phyloP scores from a whole-genome alignment of 2,113 vertebrate genomes.

The Tautogolabrus adspersus region DNA sequence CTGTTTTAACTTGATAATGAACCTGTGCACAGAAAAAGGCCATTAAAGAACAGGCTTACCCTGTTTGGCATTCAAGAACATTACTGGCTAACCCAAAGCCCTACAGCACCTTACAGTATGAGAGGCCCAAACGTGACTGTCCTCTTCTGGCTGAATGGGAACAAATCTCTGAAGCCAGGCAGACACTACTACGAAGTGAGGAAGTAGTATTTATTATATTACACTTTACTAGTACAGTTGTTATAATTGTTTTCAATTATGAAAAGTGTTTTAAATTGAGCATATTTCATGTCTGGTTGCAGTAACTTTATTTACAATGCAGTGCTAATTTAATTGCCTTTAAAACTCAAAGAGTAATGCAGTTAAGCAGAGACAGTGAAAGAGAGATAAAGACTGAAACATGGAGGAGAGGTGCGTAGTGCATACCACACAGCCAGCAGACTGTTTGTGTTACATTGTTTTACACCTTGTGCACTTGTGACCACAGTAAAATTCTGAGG shows the following conservation, averaged over 20 bases:
- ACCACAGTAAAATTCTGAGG: slow-evolving; percentile 67
- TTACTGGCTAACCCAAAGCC: no score
- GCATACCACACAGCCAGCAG: slow-evolving; percentile 6
- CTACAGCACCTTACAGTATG: no score
- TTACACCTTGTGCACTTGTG: slow-evolving; percentile 37
- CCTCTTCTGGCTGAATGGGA: no score
- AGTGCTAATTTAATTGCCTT: neutral
- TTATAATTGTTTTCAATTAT: neutral
- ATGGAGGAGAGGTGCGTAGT: neutral
- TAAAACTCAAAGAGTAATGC: no score
- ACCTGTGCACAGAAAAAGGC: no score
- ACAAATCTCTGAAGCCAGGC: no score
- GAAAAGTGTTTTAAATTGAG: no score
- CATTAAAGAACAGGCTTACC: no score
- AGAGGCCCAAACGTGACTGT: no score
- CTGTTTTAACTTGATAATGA: no score
- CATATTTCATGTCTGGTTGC: neutral
- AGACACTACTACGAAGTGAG: no score
- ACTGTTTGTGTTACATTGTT: slow-evolving; percentile 58
- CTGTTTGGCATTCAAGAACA: no score
- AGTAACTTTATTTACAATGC: neutral
- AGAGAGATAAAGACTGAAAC: neutral
- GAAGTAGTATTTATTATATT: neutral
- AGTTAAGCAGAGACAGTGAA: neutral
- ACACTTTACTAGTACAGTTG: neutral